Evolutionary conservation across 2,113 vertebrate genomes (phyloP).

Genomic region (Conger conger): DNA sequence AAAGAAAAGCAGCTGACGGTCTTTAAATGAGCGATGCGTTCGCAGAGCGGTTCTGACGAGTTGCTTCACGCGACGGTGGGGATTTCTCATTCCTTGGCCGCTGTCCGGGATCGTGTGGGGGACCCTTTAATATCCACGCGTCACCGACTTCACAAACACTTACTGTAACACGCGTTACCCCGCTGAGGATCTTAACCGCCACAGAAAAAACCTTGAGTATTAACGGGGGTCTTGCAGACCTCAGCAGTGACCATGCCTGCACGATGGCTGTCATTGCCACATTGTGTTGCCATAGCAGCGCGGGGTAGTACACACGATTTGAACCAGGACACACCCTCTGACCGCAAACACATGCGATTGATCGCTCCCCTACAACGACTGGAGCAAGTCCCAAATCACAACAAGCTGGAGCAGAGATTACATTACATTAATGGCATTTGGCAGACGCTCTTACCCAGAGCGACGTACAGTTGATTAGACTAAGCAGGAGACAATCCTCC

Average conservation of each 20-base stretch:
- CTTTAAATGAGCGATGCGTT: conserved; percentile 3
- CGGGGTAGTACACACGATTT: background rate
- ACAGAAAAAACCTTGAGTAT: background rate
- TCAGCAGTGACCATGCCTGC: background rate
- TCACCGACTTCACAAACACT: background rate
- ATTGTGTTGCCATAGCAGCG: background rate
- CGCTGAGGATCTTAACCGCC: background rate
- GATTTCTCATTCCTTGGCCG: conserved; percentile 34
- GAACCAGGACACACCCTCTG: background rate
- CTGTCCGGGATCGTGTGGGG: background rate
- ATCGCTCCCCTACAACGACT: background rate
- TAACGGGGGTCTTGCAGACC: background rate
- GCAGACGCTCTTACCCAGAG: too few relatives aligned
- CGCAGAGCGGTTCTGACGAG: conserved; percentile 44
- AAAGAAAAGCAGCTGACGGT: conserved; percentile 17
- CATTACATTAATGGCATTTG: too few relatives aligned
- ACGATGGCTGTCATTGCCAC: background rate
- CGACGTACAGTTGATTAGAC: too few relatives aligned
- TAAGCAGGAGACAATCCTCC: too few relatives aligned
- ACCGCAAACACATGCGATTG: background rate
- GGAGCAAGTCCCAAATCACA: background rate
- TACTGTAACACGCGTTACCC: background rate
- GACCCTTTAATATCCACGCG: background rate
- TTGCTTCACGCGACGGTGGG: conserved; percentile 34
- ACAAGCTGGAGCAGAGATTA: background rate